A percentile compares a stretch with the other conserved stretches of the same genome.
phyloP scores from a whole-genome alignment of 2,888 invertebrate genomes.

The Orthonychiurus folsomi region DNA sequence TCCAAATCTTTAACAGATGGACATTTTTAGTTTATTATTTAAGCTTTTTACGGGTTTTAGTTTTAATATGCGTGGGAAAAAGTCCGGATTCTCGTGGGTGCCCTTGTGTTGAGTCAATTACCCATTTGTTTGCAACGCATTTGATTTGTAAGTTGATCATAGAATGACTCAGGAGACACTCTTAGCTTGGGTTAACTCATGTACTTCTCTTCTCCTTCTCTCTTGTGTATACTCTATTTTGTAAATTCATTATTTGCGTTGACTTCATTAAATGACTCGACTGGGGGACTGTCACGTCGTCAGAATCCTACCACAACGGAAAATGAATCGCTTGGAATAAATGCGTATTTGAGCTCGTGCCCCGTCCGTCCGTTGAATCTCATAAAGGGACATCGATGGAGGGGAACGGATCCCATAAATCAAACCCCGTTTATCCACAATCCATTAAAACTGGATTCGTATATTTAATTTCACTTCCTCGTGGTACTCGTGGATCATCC shows the following conservation, averaged over 20 bases:
- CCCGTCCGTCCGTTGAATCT: not conserved
- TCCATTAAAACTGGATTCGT: not conserved
- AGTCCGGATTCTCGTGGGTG: not conserved
- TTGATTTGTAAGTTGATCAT: too few relatives aligned
- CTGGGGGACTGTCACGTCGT: not conserved
- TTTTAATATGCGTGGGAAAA: not conserved
- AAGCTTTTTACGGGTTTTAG: not conserved
- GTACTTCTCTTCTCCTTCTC: not conserved
- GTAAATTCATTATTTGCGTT: not conserved
- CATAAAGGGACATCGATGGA: not conserved
- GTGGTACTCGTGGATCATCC: too few relatives aligned
- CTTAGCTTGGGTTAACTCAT: not conserved
- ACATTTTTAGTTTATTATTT: not conserved
- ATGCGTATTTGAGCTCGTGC: not conserved
- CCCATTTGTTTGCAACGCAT: not conserved
- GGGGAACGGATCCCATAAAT: not conserved
- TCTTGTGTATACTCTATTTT: not conserved
- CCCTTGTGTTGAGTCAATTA: not conserved
- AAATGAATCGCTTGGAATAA: not conserved
- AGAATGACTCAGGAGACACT: not conserved
- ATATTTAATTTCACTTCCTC: not conserved
- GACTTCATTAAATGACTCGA: too few relatives aligned
- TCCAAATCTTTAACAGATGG: too few relatives aligned
- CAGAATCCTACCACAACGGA: not conserved
- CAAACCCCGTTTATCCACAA: not conserved